Conservation (phyloP, 2,888 invertebrate genomes). For the Drosophila longiperda region DNA sequence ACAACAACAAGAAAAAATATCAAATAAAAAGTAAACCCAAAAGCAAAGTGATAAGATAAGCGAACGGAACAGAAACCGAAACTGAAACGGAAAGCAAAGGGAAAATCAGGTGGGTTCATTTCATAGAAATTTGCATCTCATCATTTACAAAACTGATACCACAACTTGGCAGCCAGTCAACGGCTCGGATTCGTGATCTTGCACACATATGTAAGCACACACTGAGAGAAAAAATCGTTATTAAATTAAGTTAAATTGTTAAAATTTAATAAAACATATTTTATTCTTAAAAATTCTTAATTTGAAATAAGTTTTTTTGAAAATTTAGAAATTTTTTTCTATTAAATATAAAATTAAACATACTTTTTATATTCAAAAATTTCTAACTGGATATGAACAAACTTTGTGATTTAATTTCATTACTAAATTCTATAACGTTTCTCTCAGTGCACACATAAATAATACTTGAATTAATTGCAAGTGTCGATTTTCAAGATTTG, state of each 20-base stretch:
- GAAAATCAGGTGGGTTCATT: conserved; percentile 53
- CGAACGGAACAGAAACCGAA: conserved; percentile 8
- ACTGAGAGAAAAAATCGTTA: neutral
- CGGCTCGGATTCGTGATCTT: conserved; percentile 12
- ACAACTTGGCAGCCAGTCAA: conserved; percentile 16
- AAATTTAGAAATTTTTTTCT: neutral
- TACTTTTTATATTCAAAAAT: neutral
- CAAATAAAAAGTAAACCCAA: conserved; percentile 1
- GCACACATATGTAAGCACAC: conserved; percentile 2
- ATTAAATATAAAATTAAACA: too few species aligned
- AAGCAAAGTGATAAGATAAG: conserved; percentile 61
- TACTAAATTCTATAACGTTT: neutral
- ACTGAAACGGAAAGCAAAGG: conserved; percentile 7
- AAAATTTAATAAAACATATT: neutral
- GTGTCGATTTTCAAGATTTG: conserved; percentile 41
- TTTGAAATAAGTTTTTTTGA: neutral
- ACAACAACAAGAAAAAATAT: neutral
- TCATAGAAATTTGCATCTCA: conserved; percentile 52
- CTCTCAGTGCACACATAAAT: neutral
- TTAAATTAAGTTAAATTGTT: too few species aligned
- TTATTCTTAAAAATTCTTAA: neutral
- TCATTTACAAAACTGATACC: conserved; percentile 2
- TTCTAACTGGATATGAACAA: neutral
- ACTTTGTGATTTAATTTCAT: too few species aligned
- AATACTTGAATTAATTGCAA: conserved; percentile 12